A percentile compares a stretch with the other conserved stretches of the same genome.
phyloP scores from a whole-genome alignment of 2,113 vertebrate genomes.

The Empidonax alnorum region DNA sequence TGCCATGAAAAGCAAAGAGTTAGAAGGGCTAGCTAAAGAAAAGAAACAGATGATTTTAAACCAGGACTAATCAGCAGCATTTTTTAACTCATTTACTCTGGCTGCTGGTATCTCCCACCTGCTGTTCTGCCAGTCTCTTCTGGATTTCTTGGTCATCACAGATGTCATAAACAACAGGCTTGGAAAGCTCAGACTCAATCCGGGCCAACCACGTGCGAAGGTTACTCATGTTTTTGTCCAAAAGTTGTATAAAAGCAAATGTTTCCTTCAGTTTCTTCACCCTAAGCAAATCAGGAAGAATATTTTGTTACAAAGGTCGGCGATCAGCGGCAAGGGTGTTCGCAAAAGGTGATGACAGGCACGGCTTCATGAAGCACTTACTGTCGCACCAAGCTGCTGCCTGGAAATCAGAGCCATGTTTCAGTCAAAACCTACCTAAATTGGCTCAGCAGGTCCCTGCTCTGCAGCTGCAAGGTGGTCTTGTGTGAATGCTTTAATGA shows the following conservation, averaged over 20 bases:
- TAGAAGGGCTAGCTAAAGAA: neutral
- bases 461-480: neutral
- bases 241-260: slow-evolving; percentile 88
- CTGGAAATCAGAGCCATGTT: neutral
- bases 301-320: slow-evolving; percentile 24
- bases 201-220: slow-evolving; percentile 91
- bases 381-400: neutral
- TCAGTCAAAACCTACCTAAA: slow-evolving; percentile 17
- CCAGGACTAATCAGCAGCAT: neutral
- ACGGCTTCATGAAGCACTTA: neutral
- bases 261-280: slow-evolving; percentile 97
- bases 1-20: neutral
- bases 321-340: neutral
- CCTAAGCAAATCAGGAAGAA: slow-evolving; percentile 73
- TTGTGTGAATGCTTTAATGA: neutral
- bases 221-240: slow-evolving; percentile 96
- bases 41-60: neutral
- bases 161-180: slow-evolving; percentile 87
- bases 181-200: slow-evolving; percentile 91
- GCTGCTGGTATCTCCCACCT: slow-evolving; percentile 75
- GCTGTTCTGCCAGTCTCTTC: slow-evolving; percentile 92
- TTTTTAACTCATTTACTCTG: slow-evolving; percentile 11
- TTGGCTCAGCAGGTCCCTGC: neutral
- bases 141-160: slow-evolving; percentile 94
- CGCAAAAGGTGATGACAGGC: neutral